Conservation (phyloP, 2,797 vertebrate species). For the Sebastes goodei region DNA sequence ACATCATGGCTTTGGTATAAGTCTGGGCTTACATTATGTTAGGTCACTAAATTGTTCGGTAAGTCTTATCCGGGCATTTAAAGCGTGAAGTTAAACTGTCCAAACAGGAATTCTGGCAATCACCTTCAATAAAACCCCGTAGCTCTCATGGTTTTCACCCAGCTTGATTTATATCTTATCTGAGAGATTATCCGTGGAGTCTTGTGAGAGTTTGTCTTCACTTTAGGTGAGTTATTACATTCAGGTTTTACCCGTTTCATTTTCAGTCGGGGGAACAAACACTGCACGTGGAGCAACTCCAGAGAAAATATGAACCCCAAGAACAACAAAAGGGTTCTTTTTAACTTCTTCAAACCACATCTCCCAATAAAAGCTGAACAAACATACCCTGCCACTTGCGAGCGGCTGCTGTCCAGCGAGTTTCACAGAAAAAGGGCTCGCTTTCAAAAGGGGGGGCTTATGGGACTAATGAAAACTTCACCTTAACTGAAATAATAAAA, state of each 20-base stretch:
- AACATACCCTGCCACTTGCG: slow-evolving; percentile 84
- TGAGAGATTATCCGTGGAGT: slow-evolving; percentile 62
- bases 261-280: slow-evolving; percentile 74
- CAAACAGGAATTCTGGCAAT: slow-evolving; percentile 38
- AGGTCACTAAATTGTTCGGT: slow-evolving; percentile 32
- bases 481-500: slow-evolving; percentile 82
- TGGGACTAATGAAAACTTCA: slow-evolving; percentile 80
- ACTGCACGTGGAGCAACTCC: slow-evolving; percentile 76
- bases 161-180: slow-evolving; percentile 65
- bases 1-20: slow-evolving; percentile 34
- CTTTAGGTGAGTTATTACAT: slow-evolving; percentile 75
- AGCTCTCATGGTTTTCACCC: slow-evolving; percentile 40
- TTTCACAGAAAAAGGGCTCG: slow-evolving; percentile 68
- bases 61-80: slow-evolving; percentile 43
- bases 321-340: slow-evolving; percentile 87
- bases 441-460: slow-evolving; percentile 72
- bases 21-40: slow-evolving; percentile 16
- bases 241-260: slow-evolving; percentile 65
- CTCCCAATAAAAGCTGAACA: slow-evolving; percentile 90
- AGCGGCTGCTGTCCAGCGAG: slow-evolving; percentile 78
- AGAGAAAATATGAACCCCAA: slow-evolving; percentile 84
- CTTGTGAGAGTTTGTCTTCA: slow-evolving; percentile 73
- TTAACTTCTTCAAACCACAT: slow-evolving; percentile 87
- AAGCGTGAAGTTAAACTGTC: slow-evolving; percentile 24
- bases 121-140: slow-evolving; percentile 23